Evolutionary conservation across 2,888 invertebrate genomes (phyloP), one percentile per base, ranked within the genome.

Genomic region (Trissoscelio sp.): DNA sequence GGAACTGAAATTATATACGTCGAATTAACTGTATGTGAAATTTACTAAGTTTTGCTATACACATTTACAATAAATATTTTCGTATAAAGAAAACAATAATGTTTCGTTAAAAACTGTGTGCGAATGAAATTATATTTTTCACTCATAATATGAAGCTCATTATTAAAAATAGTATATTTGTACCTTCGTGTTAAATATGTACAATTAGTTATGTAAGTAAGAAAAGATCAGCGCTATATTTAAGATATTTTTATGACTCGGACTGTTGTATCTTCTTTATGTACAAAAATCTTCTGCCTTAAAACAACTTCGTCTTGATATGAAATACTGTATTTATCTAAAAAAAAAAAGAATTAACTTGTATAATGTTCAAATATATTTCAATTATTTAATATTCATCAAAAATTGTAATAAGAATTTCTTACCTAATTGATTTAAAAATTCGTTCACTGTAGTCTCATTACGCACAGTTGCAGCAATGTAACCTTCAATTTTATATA

Each of bases 391-490:
- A n/a, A 14, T 42, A 14, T 2, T 14, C 2, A 2, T 42, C n/a
- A n/a, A n/a, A n/a, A n/a, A n/a, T n/a, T n/a, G n/a, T n/a, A n/a
- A n/a, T n/a, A n/a, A n/a, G n/a, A n/a, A n/a, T n/a, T n/a, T n/a
- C n/a, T 31, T 88, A 95, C 95, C 92, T 84, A 95, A 89, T 82
- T 90, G 86, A 12, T 91, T 83, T 46, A 94, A 88, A 91, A 96
- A 96, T 20, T 88, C 86, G 2, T 92, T 85, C 81, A 94, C 92
- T 0, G 96, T 96, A 0, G 93, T 91, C 86, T 92, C 91, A 92
- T 96, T 96, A 83, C 96, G 92, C 82, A 95, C 92, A 0, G 94
- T 94, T 73, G 93, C 94, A 28, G 94, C 93, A 67, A 94, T 89
- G 77, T 93, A 90, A 82, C 93, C 92, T 84, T 91, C 89, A 60